A percentile compares a stretch with the other conserved stretches of the same genome.
phyloP scores from a whole-genome alignment of 2,797 vertebrate genomes.

The Alfaro cultratus region DNA sequence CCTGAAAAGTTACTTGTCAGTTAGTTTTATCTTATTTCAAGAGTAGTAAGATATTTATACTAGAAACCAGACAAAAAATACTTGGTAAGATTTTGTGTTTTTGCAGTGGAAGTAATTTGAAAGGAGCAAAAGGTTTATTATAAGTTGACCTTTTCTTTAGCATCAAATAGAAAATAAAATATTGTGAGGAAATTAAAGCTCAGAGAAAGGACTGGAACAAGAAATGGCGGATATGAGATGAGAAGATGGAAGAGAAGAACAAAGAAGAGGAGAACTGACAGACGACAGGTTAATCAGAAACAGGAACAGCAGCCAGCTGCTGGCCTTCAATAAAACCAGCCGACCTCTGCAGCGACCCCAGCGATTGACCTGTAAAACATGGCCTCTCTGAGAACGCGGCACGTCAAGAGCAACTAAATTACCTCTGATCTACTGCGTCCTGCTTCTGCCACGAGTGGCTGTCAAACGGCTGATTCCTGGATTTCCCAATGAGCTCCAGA shows the following conservation, averaged over 20 bases:
- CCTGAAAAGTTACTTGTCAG: too few species aligned
- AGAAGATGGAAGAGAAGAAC: not conserved
- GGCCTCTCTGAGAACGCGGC: constrained; percentile 3
- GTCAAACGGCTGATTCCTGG: constrained; percentile 11
- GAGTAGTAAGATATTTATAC: too few species aligned
- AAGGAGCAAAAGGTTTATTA: not conserved
- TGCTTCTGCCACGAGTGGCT: constrained; percentile 3
- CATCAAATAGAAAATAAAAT: not conserved
- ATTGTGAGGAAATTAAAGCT: not conserved
- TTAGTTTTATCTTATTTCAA: too few species aligned
- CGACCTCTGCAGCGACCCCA: not conserved
- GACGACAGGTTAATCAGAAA: not conserved
- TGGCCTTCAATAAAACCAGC: constrained; percentile 1
- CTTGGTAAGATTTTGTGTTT: too few species aligned
- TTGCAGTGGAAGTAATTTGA: not conserved
- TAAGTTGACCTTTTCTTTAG: not conserved
- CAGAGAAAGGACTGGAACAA: not conserved
- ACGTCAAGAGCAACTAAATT: constrained; percentile 6
- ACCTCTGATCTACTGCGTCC: constrained; percentile 7
- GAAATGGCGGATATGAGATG: fast-evolving
- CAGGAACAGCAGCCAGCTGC: not conserved
- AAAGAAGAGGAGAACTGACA: not conserved
- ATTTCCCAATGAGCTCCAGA: constrained; percentile 44
- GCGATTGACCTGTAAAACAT: constrained; percentile 10
- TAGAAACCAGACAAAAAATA: too few species aligned